phyloP scores from a whole-genome alignment of 2,113 vertebrate genomes.

The Passer domesticus region DNA sequence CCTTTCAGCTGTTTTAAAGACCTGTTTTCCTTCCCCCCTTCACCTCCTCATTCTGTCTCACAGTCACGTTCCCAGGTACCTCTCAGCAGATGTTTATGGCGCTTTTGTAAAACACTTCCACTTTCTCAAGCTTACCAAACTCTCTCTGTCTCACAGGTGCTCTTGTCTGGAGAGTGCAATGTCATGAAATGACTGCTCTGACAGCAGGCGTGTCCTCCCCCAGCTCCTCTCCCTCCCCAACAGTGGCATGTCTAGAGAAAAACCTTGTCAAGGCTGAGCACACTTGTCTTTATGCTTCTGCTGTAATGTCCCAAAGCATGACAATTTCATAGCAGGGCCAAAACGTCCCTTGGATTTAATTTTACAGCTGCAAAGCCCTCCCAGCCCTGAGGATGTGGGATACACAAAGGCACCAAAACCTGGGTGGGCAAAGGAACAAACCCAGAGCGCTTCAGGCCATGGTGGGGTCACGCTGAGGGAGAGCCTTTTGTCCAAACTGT shows the following conservation, averaged over 20 bases:
- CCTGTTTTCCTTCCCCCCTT: not conserved
- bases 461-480: not conserved
- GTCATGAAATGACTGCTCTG: not conserved
- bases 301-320: not conserved
- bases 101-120: not conserved
- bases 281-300: not conserved
- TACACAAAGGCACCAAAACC: not conserved
- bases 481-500: rapidly evolving
- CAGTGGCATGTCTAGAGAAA: not conserved
- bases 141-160: not conserved
- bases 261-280: not conserved
- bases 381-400: not conserved
- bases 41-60: not conserved
- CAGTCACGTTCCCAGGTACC: not conserved
- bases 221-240: not conserved
- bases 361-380: not conserved
- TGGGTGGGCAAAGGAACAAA: not conserved
- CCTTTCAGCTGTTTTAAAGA: not conserved
- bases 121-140: not conserved
- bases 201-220: not conserved
- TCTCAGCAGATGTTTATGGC: conserved; percentile 28
- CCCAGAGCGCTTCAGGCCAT: not conserved
- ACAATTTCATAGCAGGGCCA: not conserved
- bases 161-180: not conserved
- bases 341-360: not conserved